Evolutionary conservation across 2,888 invertebrate species (phyloP), one percentile per base, ranked within the genome.

Genomic region (Heteropelma amictum): DNA sequence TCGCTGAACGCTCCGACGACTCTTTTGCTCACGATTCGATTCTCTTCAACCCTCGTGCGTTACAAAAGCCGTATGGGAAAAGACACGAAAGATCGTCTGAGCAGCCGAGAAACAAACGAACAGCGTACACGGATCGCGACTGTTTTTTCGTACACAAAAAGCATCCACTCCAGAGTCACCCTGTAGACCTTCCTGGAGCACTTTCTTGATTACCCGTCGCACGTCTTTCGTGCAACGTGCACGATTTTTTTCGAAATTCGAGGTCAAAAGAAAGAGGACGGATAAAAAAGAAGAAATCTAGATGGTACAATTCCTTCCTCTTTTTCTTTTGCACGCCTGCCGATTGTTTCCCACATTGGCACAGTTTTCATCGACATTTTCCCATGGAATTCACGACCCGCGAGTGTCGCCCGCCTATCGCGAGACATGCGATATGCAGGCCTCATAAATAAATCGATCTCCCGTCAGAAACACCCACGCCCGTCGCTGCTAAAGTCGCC

Each of bases 191-290:
- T 65, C 65, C 14, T 65, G 35, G 61, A 67, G 75, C 75, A 75
- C 75, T 75, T 60, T 75, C 75, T 71, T 71, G 75, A 75, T 75
- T 75, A 67, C 53, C 70, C 42, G 75, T 67, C 75, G 49, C 40
- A 35, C 33, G 30, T 30, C 23, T 12, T 14, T n/a, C 17, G 19
- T 54, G 45, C 42, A 42, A 54, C 42, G 47, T 38, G 45, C 30
- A 61, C 60, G 6, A 42, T n/a, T n/a, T n/a, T n/a, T n/a, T n/a
- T n/a, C n/a, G n/a, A n/a, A n/a, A n/a, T n/a, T n/a, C n/a, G n/a
- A n/a, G n/a, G n/a, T n/a, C n/a, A n/a, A n/a, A n/a, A n/a, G n/a
- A n/a, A n/a, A n/a, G n/a, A n/a, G n/a, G n/a, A n/a, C n/a, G n/a
- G n/a, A n/a, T n/a, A n/a, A n/a, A n/a, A n/a, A n/a, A n/a, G n/a